Base-by-base conservation (phyloP, 2,797 vertebrate genomes). In the Fistularia commersonii region DNA sequence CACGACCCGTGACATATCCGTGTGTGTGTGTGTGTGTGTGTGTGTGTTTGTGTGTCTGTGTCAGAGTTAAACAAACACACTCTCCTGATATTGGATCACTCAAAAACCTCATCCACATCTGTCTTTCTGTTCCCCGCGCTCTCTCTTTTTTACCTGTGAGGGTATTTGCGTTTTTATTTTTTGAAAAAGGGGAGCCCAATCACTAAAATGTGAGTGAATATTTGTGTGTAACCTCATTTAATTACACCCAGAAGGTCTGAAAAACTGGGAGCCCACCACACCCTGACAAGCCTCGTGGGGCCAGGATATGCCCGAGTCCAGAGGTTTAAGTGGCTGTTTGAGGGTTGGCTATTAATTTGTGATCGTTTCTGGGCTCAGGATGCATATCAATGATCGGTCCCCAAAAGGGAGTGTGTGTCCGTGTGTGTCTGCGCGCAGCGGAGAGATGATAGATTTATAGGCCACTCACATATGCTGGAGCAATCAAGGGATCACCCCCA, bases 391-490 rank as follows among this genome's bases (percentile, higher is more conserved):
- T 49, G 11, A 49, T 3, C 8, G 6, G 7, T 49, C 36, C 7
- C 7, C 47, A 23, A 13, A 37, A 48, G 58, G 48, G 61, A 42
- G 54, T 41, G 44, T 53, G 43, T 52, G 37, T 64, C 41, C 14
- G 42, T 45, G 40, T 44, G 54, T 15, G 45, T 38, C 49, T 54
- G 35, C 39, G 51, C 39, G 35, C 23, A 37, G 35, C 8, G 6
- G 41, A 13, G 23, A 8, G 48, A 41, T 74, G 82, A 79, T 59
- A 64, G 81, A 87, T 87, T 84, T 81, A 83, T 75, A 44, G 64
- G n/a, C 61, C 58, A 11, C 59, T 79, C 74, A 73, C 87, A 85
- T 79, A 66, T 85, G 82, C 69, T 69, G 69, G n/a, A 81, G 68
- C 57, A 80, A 88, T 87, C 81, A 80, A 68, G 61, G 57, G 66